Evolutionary conservation across 1,140 invertebrate genomes (phyloP).

Genomic region (Aricia agestis): DNA sequence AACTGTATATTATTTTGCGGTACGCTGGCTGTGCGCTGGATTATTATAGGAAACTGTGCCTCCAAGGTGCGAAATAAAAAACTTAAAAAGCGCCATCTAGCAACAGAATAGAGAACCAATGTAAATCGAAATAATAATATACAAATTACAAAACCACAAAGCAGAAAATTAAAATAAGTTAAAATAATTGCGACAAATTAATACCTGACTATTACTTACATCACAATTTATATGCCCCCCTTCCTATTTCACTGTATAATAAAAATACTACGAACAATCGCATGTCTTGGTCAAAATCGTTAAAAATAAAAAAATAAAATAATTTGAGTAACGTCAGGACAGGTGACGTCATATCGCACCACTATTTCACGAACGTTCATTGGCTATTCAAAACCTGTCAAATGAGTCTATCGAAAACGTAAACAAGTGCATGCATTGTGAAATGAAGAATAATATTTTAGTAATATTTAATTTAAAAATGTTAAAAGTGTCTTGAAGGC

Average conservation of each 20-base stretch:
- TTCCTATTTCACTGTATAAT: background rate
- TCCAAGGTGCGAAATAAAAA: too few species aligned
- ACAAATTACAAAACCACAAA: too few species aligned
- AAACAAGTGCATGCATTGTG: constrained; percentile 47
- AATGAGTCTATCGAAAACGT: constrained; percentile 34
- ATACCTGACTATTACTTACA: too few species aligned
- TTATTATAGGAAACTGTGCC: too few species aligned
- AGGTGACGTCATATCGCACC: constrained; percentile 69
- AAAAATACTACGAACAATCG: background rate
- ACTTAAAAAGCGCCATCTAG: background rate
- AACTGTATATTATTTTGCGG: too few species aligned
- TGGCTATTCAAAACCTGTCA: constrained; percentile 56
- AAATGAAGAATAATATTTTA: constrained; percentile 18
- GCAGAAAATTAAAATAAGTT: too few species aligned
- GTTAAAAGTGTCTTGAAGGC: background rate
- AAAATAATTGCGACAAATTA: too few species aligned
- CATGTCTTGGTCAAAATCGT: background rate
- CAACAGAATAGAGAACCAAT: background rate
- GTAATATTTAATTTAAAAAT: constrained; percentile 23
- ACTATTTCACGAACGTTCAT: constrained; percentile 45
- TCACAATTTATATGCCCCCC: background rate
- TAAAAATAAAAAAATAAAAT: background rate
- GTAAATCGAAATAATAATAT: too few species aligned
- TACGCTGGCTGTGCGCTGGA: too few species aligned
- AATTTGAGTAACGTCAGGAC: constrained; percentile 49